Evolutionary conservation across 2,113 vertebrate genomes (phyloP).

Genomic region (Hydrolagus affinis): DNA sequence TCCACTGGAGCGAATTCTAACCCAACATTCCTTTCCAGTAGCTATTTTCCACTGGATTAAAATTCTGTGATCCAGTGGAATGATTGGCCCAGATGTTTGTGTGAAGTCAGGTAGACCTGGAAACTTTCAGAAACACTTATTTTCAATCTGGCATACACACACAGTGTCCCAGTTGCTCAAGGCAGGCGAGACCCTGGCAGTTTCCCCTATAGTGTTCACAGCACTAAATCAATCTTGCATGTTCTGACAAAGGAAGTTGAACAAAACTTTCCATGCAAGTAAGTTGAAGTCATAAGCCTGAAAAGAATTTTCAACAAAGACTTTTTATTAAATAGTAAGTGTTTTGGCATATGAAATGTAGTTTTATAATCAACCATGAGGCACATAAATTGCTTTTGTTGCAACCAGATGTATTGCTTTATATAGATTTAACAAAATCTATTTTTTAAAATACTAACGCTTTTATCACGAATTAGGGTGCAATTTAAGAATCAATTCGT

Average conservation of each 20-base stretch:
- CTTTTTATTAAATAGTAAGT: constrained; percentile 26
- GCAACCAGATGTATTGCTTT: neutral
- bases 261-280: constrained; percentile 29
- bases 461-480: neutral
- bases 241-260: constrained; percentile 32
- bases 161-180: constrained; percentile 19
- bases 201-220: constrained; percentile 20
- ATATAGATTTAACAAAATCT: neutral
- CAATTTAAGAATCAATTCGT: constrained; percentile 1
- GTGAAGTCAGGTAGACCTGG: constrained; percentile 26
- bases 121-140: constrained; percentile 7
- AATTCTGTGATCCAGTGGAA: neutral
- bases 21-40: neutral
- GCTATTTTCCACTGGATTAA: no score
- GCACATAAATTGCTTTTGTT: neutral
- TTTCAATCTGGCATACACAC: constrained; percentile 21
- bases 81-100: neutral
- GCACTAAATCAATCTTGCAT: constrained; percentile 33
- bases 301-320: constrained; percentile 16
- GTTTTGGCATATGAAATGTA: constrained; percentile 29
- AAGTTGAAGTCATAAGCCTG: neutral
- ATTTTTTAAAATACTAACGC: neutral
- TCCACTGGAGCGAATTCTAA: neutral
- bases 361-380: neutral
- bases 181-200: neutral